These are phyloP conservation scores for Panthera uncia DNA, from an alignment of 2,113 vertebrate species.

Conservation along the genomic window DNA sequence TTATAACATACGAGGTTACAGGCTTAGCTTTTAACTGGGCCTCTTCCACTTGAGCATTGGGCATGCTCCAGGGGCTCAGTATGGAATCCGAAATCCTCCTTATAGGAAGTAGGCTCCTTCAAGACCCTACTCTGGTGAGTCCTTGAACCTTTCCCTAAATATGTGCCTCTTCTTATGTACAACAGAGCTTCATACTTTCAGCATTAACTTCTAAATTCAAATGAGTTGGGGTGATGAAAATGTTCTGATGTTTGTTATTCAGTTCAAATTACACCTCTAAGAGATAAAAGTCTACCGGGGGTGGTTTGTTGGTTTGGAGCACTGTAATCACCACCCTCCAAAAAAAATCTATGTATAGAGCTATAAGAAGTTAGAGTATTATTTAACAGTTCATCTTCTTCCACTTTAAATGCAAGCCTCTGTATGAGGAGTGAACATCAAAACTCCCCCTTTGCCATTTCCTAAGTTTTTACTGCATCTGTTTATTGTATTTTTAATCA, in stretches of 20 bases:
- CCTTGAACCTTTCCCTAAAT: not conserved
- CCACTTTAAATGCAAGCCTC: not conserved
- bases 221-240: not conserved
- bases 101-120: not conserved
- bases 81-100: not conserved
- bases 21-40: not conserved
- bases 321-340: not conserved
- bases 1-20: not conserved
- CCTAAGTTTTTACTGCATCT: not conserved
- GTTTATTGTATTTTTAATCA: not conserved
- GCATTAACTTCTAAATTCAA: not conserved
- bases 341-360: not conserved
- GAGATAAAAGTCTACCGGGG: not conserved
- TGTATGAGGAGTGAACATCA: not conserved
- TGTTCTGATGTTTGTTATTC: not conserved
- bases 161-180: accelerated
- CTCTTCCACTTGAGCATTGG: not conserved
- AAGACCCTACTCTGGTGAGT: not conserved
- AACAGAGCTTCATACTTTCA: not conserved
- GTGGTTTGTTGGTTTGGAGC: not conserved
- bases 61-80: not conserved
- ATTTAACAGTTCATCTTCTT: not conserved
- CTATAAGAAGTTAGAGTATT: not conserved
- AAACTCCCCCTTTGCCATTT: not conserved
- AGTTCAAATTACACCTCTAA: not conserved